Evolutionary conservation across 2,113 vertebrate genomes (phyloP).

Genomic region (Trochalopteron elliotii): DNA sequence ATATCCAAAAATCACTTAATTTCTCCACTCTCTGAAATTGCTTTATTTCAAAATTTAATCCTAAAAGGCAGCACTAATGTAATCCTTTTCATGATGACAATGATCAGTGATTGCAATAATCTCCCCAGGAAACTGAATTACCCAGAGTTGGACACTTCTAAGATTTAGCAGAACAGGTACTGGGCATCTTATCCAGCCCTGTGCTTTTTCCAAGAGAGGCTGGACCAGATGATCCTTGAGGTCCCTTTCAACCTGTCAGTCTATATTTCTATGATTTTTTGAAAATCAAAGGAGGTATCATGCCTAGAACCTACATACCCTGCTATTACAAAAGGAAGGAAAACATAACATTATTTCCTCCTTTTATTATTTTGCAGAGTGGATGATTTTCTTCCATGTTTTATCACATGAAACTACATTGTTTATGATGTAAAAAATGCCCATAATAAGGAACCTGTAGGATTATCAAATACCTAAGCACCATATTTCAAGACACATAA

Average conservation of each 20-base stretch:
- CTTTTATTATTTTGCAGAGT: background rate
- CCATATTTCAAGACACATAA: background rate
- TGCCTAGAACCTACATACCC: background rate
- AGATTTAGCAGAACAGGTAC: background rate
- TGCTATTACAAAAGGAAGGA: background rate
- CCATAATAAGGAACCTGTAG: background rate
- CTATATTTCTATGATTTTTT: background rate
- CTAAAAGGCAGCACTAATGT: background rate
- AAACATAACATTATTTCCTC: background rate
- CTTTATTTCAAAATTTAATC: background rate
- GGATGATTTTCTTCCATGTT: background rate
- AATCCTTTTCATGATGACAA: background rate
- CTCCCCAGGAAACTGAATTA: background rate
- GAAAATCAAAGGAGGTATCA: background rate
- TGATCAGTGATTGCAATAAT: background rate
- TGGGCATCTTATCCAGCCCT: background rate
- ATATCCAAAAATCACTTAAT: background rate
- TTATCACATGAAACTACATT: background rate
- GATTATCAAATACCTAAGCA: background rate
- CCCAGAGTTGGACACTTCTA: background rate
- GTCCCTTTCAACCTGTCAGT: background rate
- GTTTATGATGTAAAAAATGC: background rate
- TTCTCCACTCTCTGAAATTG: background rate
- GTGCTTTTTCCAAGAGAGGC: background rate
- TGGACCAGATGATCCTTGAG: background rate